Evolutionary conservation across 2,113 vertebrate species (phyloP).

Genomic region (Pluvialis apricaria): DNA sequence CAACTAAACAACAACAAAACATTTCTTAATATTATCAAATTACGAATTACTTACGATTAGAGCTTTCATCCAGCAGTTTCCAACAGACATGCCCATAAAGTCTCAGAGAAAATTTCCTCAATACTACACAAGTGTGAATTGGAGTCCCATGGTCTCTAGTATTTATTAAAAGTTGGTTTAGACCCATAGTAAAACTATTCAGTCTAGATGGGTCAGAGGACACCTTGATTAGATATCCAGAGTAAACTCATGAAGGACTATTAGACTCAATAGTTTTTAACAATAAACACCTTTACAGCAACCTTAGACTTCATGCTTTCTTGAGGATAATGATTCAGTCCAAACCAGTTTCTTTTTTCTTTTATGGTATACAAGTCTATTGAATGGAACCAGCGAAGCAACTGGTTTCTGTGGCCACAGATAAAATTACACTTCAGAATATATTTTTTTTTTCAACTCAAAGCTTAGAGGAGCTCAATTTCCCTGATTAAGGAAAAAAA

Average conservation of each 20-base stretch:
- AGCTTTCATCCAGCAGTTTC: not conserved
- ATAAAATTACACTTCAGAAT: slow-evolving; percentile 23
- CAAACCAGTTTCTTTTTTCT: not conserved
- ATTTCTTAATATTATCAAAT: not conserved
- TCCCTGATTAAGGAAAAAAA: not conserved
- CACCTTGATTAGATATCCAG: not conserved
- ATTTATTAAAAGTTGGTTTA: not conserved
- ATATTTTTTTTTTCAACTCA: not conserved
- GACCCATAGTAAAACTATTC: not conserved
- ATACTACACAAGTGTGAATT: not conserved
- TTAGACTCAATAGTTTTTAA: not conserved
- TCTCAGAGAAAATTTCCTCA: not conserved
- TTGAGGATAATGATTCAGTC: not conserved
- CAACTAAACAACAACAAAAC: not conserved
- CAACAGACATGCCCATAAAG: not conserved
- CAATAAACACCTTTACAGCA: not conserved
- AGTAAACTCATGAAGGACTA: not conserved
- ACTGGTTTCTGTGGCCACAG: slow-evolving; percentile 50
- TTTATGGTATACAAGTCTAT: not conserved
- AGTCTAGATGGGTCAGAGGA: not conserved
- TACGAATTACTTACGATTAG: not conserved
- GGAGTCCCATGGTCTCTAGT: not conserved
- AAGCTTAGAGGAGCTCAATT: slow-evolving; percentile 23
- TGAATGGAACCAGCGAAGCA: not conserved
- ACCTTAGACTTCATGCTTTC: not conserved